These are phyloP conservation scores for Trichogramma evanescens DNA, from an alignment of 2,888 invertebrate genomes.

Conservation along the genomic window DNA sequence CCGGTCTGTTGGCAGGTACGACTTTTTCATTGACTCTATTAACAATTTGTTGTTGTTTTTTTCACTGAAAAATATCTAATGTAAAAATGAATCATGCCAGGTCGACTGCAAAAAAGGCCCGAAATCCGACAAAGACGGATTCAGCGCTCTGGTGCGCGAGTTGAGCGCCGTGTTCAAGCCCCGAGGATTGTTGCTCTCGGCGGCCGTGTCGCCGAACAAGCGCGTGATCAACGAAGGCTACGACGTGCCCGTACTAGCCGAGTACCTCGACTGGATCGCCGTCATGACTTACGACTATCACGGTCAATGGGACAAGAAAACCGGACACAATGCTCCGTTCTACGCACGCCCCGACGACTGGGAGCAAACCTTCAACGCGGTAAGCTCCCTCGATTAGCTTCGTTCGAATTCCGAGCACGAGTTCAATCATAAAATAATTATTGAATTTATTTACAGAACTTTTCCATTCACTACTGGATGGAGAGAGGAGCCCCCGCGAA, in stretches of 20 bases:
- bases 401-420: background rate
- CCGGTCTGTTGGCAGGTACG: slow-evolving; percentile 79
- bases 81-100: slow-evolving; percentile 38
- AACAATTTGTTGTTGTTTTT: background rate
- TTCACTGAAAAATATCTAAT: background rate
- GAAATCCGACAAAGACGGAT: slow-evolving; percentile 71
- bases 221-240: slow-evolving; percentile 79
- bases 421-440: background rate
- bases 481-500: slow-evolving; percentile 68
- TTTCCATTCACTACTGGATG: slow-evolving; percentile 82
- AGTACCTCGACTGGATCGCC: slow-evolving; percentile 81
- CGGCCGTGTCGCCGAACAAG: slow-evolving; percentile 81
- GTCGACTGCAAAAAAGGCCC: slow-evolving; percentile 79
- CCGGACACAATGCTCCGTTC: slow-evolving; percentile 85
- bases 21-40: background rate
- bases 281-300: slow-evolving; percentile 90
- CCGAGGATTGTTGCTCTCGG: slow-evolving; percentile 65
- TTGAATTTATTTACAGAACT: slow-evolving; percentile 57
- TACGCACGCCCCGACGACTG: slow-evolving; percentile 68
- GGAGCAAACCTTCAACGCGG: slow-evolving; percentile 72
- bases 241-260: slow-evolving; percentile 68
- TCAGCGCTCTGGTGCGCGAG: slow-evolving; percentile 69
- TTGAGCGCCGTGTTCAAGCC: slow-evolving; percentile 65
- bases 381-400: slow-evolving; percentile 39
- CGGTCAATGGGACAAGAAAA: slow-evolving; percentile 86